Evolutionary conservation across 2,888 invertebrate species (phyloP), one percentile per base, ranked within the genome.

Genomic region (Pammene aurita): DNA sequence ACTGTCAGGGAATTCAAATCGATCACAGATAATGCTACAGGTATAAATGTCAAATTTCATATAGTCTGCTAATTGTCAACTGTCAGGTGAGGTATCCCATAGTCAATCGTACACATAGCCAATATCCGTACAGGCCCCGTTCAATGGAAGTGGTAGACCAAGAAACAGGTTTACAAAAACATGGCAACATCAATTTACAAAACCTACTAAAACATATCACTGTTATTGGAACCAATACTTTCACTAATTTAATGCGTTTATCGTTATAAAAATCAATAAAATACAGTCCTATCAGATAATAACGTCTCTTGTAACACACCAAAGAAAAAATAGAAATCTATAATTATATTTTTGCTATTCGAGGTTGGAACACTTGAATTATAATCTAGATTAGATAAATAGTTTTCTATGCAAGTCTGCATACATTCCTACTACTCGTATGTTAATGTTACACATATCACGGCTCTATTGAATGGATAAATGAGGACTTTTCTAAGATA

Each of bases 401-500:
- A 80, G 76, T 79, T 79, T 71, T 77, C 77, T 81, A 84, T 84
- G 81, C 79, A 73, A 73, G 77, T 62, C 76, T 77, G 78, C 79
- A 82, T 81, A 83, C 78, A 78, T 77, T 75, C 73, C 76, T 77
- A 80, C 74, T 52, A n/a, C n/a, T n/a, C n/a, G n/a, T n/a, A 42
- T 66, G 60, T 69, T 67, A 72, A 68, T 62, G 71, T 72, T 72
- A 77, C 77, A 78, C 80, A 79, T 83, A 82, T 84, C 82, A 84
- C 83, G 81, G 81, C 77, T 75, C 77, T 80, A 78, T 82, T 78
- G 72, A 76, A 79, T 72, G 83, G 80, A 82, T 87, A 86, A 83
- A 86, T 85, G 83, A 83, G 82, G 87, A 85, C 82, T 81, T 79
- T 77, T 78, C 85, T 88, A 88, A 80, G 78, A 84, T 85, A 81